Base-by-base conservation (phyloP, 2,888 invertebrate species). In the Pantelozetes paolii region DNA sequence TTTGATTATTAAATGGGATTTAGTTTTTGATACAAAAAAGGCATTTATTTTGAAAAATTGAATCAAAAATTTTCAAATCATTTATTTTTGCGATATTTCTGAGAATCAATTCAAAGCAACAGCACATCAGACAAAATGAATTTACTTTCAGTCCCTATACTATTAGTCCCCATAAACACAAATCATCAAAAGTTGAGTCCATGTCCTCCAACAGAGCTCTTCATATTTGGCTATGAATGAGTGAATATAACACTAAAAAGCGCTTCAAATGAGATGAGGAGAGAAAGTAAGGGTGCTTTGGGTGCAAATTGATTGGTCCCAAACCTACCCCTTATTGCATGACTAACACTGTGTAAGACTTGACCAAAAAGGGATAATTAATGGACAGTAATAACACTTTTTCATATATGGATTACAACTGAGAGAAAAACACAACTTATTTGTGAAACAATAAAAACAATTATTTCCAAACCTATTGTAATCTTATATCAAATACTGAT, bases 291-390 rank as follows among this genome's bases (percentile, higher is more conserved):
- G 2, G 45, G 45, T 11, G 45, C 45, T 9, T 45, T 50, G 50
- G 50, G n/a, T 36, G 36, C 50, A n/a, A 50, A 50, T 50, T 20
- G 20, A 50, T 50, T 50, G 50, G 50, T 50, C 50, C 50, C 50
- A 20, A 20, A 20, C 50, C 50, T 50, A 20, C 20, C 50, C 50
- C 20, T 50, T 50, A 50, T 50, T 20, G 8, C 20, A 20, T 50
- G 20, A 20, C 50, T 50, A 20, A 50, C 20, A 20, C 20, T 50
- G 50, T 50, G 50, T 50, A n/a, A 18, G n/a, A 50, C n/a, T 50
- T 20, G 50, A 50, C 50, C 50, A 20, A 50, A 50, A 50, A 8
- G 36, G 36, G 20, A 18, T 20, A 50, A 50, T 50, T n/a, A 50
- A 50, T 50, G 50, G 50, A 18, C 50, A 8, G n/a, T 50, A 20